A percentile compares a stretch with the other conserved stretches of the same genome.
These are phyloP conservation scores for Archilochus colubris DNA, from an alignment of 2,113 vertebrate species.

Conservation along the genomic window DNA sequence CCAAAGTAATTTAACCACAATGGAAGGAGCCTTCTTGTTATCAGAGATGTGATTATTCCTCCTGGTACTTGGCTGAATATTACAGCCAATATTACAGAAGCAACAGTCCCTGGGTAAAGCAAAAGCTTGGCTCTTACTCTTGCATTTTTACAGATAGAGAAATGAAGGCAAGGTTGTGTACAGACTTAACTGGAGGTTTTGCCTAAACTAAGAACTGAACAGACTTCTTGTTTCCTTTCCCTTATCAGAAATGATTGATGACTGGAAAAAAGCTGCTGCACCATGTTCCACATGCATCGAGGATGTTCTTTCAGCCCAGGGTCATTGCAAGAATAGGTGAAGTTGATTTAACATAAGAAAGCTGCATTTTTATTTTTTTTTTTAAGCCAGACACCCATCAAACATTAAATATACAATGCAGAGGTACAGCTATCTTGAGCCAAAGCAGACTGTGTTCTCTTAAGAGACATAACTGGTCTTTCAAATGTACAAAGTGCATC, in stretches of 20 bases:
- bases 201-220: background rate
- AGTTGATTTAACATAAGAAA: conserved; percentile 17
- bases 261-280: background rate
- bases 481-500: conserved; percentile 19
- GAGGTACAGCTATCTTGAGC: background rate
- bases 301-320: background rate
- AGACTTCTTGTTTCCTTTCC: background rate
- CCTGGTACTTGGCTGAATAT: background rate
- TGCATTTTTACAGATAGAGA: background rate
- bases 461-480: background rate
- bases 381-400: background rate
- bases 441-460: background rate
- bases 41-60: background rate
- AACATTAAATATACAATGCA: background rate
- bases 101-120: background rate
- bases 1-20: background rate
- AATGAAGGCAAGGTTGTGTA: background rate
- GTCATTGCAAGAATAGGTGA: background rate
- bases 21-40: background rate
- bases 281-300: background rate
- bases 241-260: background rate
- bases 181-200: background rate
- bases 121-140: background rate
- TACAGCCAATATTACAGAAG: background rate
- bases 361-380: background rate